phyloP scores from a whole-genome alignment of 2,113 vertebrate species.

The Nipponia nippon region DNA sequence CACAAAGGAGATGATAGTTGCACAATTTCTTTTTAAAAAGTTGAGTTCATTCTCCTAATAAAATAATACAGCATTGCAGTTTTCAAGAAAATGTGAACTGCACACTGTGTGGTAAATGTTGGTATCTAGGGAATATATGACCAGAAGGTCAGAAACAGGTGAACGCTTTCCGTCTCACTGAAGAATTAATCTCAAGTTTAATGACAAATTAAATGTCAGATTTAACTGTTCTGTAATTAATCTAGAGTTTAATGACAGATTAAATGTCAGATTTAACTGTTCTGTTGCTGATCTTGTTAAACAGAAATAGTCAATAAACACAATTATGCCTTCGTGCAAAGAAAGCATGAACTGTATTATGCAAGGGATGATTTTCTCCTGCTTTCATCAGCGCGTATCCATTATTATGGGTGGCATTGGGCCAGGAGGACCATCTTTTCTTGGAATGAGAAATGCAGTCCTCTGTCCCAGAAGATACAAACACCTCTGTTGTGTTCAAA shows the following conservation, averaged over 20 bases:
- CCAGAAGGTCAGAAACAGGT: constrained; percentile 8
- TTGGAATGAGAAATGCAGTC: neutral
- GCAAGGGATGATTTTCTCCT: neutral
- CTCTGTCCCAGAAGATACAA: neutral
- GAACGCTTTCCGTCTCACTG: neutral
- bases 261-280: constrained; percentile 34
- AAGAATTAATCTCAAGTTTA: constrained; percentile 47
- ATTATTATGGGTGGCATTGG: neutral
- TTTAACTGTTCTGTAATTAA: constrained; percentile 32
- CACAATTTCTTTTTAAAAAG: neutral
- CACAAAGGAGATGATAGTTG: neutral
- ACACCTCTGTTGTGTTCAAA: neutral
- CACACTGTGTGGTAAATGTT: neutral
- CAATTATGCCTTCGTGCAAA: neutral
- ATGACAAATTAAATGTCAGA: constrained; percentile 48
- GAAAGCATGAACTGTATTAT: neutral
- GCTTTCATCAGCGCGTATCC: neutral
- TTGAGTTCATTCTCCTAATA: neutral
- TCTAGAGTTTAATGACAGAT: constrained; percentile 21
- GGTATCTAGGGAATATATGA: neutral
- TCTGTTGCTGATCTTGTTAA: neutral
- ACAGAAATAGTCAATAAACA: neutral
- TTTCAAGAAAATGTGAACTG: neutral
- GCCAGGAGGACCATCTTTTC: neutral
- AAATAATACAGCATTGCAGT: neutral